Evolutionary conservation across 2,888 invertebrate species (phyloP).

Genomic region (Kryphioiulus occultus): DNA sequence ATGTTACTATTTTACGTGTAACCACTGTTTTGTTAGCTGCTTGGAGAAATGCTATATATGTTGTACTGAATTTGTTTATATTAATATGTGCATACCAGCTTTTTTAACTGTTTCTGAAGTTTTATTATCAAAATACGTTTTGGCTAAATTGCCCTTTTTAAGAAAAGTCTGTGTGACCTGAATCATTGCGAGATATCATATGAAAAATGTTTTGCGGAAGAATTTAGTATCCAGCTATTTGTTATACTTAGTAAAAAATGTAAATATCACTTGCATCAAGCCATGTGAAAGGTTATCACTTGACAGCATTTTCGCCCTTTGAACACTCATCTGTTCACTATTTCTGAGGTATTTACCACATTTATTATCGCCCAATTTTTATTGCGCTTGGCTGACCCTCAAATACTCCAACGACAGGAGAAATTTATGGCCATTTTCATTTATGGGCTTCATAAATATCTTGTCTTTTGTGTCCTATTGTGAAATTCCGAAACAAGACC

Average conservation of each 20-base stretch:
- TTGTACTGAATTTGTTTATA: too few species aligned
- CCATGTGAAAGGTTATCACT: background rate
- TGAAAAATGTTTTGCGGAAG: too few species aligned
- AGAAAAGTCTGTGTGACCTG: too few species aligned
- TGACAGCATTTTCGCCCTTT: background rate
- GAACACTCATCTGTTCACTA: background rate
- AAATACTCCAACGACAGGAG: background rate
- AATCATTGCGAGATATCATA: too few species aligned
- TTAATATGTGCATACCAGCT: too few species aligned
- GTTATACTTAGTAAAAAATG: background rate
- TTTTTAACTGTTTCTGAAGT: too few species aligned
- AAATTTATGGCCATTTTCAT: background rate
- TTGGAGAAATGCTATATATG: too few species aligned
- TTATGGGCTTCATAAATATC: constrained; percentile 15
- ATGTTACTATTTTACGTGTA: too few species aligned
- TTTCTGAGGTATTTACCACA: background rate
- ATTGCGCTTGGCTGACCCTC: background rate
- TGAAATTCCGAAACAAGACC: constrained; percentile 31
- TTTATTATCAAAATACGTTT: too few species aligned
- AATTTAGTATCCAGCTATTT: background rate
- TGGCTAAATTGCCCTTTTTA: too few species aligned
- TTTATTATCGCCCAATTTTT: background rate
- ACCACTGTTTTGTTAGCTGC: too few species aligned
- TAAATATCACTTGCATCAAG: background rate
- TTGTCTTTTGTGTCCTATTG: background rate